A percentile compares a stretch with the other conserved stretches of the same genome.
Conservation (phyloP, 2,888 invertebrate genomes). For the Pediacus dermestoides region DNA sequence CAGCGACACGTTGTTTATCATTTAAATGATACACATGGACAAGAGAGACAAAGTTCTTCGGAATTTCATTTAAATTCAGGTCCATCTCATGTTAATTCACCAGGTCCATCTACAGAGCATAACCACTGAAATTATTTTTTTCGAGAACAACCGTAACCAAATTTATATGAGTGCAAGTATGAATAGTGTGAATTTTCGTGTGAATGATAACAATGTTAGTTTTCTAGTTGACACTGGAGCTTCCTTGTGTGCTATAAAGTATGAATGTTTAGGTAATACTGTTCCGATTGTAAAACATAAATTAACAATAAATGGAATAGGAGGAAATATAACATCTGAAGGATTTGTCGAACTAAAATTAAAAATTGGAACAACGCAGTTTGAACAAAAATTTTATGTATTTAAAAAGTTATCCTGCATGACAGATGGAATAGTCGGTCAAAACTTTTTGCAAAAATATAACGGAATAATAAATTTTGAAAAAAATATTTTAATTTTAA, state of each 20-base stretch:
- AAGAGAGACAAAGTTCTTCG: no score
- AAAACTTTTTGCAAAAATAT: slow-evolving; percentile 5
- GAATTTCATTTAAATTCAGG: no score
- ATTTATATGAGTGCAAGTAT: not conserved
- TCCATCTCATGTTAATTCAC: not conserved
- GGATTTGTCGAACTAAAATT: slow-evolving; percentile 1
- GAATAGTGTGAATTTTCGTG: not conserved
- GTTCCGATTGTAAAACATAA: not conserved
- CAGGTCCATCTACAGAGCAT: not conserved
- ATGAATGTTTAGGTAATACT: slow-evolving; percentile 3
- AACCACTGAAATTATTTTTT: not conserved
- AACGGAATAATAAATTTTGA: slow-evolving; percentile 1
- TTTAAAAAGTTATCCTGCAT: slow-evolving; percentile 2
- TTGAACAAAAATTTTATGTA: slow-evolving; percentile 2
- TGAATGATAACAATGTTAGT: not conserved
- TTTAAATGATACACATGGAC: no score
- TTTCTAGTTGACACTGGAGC: slow-evolving; percentile 3
- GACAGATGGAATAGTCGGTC: slow-evolving; percentile 2
- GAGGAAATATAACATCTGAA: slow-evolving; percentile 1
- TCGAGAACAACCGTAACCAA: not conserved
- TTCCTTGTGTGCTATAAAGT: slow-evolving; percentile 3
- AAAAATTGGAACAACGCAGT: not conserved
- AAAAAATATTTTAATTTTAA: not conserved
- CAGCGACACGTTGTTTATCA: no score
- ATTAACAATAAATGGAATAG: not conserved